Evolutionary conservation across 1,140 invertebrate genomes (phyloP).

Genomic region (Sitobion miscanthi): DNA sequence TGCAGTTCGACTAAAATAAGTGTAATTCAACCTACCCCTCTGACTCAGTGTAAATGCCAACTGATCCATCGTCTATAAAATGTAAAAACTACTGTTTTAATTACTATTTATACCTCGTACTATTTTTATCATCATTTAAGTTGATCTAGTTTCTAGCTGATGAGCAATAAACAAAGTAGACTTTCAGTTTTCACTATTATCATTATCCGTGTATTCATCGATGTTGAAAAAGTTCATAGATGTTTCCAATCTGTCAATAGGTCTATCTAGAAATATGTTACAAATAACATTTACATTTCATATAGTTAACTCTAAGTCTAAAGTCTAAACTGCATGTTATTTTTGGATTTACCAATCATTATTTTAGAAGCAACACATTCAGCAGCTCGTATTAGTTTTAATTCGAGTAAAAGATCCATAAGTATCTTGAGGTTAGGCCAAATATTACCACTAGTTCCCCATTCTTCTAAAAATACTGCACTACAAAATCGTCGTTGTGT

Average conservation of each 20-base stretch:
- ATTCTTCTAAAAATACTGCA: conserved; percentile 81
- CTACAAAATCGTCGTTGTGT: conserved; percentile 67
- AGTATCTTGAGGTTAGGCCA: conserved; percentile 72
- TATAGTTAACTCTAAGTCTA: background rate
- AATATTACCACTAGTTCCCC: conserved; percentile 77
- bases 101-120: too few species aligned
- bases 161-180: conserved; percentile 14
- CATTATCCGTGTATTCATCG: background rate
- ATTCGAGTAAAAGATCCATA: conserved; percentile 70
- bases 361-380: conserved; percentile 76
- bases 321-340: background rate
- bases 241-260: background rate
- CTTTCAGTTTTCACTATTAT: conserved; percentile 26
- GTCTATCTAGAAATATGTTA: background rate
- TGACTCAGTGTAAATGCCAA: too few species aligned
- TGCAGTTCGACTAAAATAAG: too few species aligned
- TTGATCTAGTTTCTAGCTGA: background rate
- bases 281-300: background rate
- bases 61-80: too few species aligned
- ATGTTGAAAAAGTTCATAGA: background rate
- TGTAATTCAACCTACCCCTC: too few species aligned
- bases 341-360: conserved; percentile 61
- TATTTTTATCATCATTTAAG: background rate
- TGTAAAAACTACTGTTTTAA: too few species aligned
- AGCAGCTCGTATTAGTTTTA: conserved; percentile 77